Evolutionary conservation across 2,888 invertebrate species (phyloP).

Genomic region (Reticulitermes lucifugus): DNA sequence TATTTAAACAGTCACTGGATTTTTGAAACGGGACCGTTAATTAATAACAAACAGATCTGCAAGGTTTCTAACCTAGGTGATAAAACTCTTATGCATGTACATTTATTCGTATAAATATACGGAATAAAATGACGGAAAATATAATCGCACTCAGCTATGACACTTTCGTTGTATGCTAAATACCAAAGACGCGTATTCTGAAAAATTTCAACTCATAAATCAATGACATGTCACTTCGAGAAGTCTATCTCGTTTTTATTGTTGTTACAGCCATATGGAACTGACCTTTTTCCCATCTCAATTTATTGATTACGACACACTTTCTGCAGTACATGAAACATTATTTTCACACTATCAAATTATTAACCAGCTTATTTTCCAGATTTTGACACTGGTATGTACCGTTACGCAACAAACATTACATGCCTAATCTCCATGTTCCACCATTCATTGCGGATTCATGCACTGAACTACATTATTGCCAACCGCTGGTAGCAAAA

Average conservation of each 20-base stretch:
- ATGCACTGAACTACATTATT: not conserved
- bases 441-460: constrained; percentile 15
- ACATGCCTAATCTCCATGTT: constrained; percentile 3
- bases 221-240: not conserved
- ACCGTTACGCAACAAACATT: not conserved
- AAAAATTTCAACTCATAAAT: not conserved
- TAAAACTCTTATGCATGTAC: no score
- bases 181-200: not conserved
- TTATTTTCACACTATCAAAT: not conserved
- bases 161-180: not conserved
- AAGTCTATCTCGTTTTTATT: not conserved
- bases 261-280: constrained; percentile 16
- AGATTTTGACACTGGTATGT: not conserved
- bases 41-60: no score
- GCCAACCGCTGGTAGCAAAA: not conserved
- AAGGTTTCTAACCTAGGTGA: no score
- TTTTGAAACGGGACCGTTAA: no score
- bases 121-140: not conserved
- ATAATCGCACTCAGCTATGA: not conserved
- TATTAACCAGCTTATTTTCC: not conserved
- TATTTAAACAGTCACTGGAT: no score
- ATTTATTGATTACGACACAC: not conserved
- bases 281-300: constrained; percentile 25
- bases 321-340: not conserved
- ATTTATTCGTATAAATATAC: no score